Evolutionary conservation across 2,888 invertebrate species (phyloP), one percentile per base, ranked within the genome.

Genomic region (Drosophila histrio): DNA sequence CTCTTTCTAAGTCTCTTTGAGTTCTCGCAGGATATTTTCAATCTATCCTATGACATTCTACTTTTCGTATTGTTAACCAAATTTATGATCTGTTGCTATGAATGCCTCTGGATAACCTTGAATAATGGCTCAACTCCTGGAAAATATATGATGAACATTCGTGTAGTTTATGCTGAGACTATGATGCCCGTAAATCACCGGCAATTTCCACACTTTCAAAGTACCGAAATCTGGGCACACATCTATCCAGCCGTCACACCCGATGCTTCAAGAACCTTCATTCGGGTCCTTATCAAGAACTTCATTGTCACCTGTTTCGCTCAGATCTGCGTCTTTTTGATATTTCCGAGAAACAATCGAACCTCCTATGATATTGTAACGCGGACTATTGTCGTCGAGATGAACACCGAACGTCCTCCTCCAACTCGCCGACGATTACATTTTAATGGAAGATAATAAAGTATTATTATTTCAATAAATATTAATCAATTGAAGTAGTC

Each of bases 351-450:
- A 93, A 95, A 95, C 89, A 97, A 97, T 89, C 94, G 97, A 63
- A 96, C 97, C 0, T 95, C 96, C 1, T 98, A 98, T 90, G 98
- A 98, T 91, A 92, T 97, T 71, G 90, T 97, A 49, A 95, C 96
- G 60, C 96, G 95, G 77, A 96, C 96, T 6, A 94, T 98, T 68
- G 98, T 98, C 11, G 96, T 98, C 1, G 97, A 97, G 89, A 94
- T 94, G 76, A 94, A 94, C 79, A 93, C 93, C 3, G 49, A 38
- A 21, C n/a, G 26, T 5, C 17, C n/a, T 5, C 17, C n/a, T 2
- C 52, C 19, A n/a, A 19, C 19, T 13, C 13, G 3, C n/a, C 9
- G 8, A n/a, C 24, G 49, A 1, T 22, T 2, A 22, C 22, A 4
- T 6, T 6, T 13, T 41, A 8, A 8, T 22, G 22, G 41, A n/a